Evolutionary conservation across 2,797 vertebrate genomes (phyloP).

Genomic region (Tenualosa thibaudeaui): DNA sequence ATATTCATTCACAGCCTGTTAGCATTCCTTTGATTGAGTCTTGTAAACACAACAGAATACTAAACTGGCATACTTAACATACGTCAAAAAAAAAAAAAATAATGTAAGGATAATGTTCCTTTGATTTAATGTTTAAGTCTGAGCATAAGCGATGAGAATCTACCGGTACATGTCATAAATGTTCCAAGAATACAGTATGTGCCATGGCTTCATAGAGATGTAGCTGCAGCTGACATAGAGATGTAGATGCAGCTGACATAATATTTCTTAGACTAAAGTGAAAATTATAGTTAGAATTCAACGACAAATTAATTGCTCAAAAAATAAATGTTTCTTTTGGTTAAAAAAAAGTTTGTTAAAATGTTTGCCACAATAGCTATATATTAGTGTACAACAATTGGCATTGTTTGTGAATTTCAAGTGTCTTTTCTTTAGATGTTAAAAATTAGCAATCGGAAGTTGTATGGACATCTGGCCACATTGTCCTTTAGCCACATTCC

Average conservation of each 20-base stretch:
- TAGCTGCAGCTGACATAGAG: background rate
- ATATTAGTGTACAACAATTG: too few species aligned
- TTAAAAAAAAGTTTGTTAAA: too few species aligned
- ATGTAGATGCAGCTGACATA: too few species aligned
- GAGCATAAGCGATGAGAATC: background rate
- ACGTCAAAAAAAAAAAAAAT: background rate
- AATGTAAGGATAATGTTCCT: constrained; percentile 18
- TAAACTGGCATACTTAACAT: constrained; percentile 41
- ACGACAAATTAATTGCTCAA: too few species aligned
- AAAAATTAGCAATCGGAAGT: background rate
- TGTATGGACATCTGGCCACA: background rate
- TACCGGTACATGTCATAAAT: background rate
- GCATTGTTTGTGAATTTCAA: background rate
- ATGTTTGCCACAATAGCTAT: too few species aligned
- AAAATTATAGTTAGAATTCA: too few species aligned
- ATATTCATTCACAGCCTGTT: constrained; percentile 54
- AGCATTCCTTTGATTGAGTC: constrained; percentile 54
- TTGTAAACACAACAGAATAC: constrained; percentile 45
- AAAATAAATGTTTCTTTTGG: too few species aligned
- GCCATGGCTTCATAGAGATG: background rate
- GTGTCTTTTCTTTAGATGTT: background rate
- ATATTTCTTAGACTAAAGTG: too few species aligned
- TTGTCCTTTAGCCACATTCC: background rate
- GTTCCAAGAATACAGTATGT: background rate
- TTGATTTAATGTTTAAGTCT: constrained; percentile 40